Evolutionary conservation across 2,113 vertebrate genomes (phyloP), one percentile per base, ranked within the genome.

Genomic region (Carassius gibelio): DNA sequence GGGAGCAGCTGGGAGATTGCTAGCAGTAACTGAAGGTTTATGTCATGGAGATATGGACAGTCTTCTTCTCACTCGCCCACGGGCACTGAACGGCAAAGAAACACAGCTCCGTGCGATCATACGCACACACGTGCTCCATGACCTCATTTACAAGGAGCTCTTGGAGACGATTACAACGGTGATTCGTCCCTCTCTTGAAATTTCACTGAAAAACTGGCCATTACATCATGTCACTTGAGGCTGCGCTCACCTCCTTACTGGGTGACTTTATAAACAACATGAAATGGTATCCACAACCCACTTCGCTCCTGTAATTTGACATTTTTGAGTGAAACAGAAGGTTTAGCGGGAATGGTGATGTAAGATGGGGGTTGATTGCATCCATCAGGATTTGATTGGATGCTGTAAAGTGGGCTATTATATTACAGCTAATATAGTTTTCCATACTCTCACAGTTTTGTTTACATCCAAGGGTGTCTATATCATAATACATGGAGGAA

Each of bases 181-280:
- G 80, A 82, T 52, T 74, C 68, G 17, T 82, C 64, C 26, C 64
- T 82, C 75, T 52, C 45, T 17, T 19, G 64, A 72, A 83, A 88
- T 92, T 92, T 91, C 86, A 90, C 88, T 87, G 84, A 92, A 84
- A 90, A 89, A 71, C 91, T 82, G 86, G 64, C 87, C 89, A 85
- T 93, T 89, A 89, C 87, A 87, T 89, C 89, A 91, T 88, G 87
- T 87, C 88, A 90, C 87, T 82, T 82, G 85, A 82, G 85, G 84
- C 30, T 84, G 88, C 86, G 45, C 81, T 77, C 23, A 90, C 83
- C 85, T 85, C 64, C 85, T 55, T 85, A 26, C 83, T 85, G 38
- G 75, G 71, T 64, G 59, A 80, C 66, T 89, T 83, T 82, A 69
- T 69, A 81, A 59, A 83, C 34, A 71, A 83, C 64, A 50, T 38